Evolutionary conservation across 2,797 vertebrate genomes (phyloP).

Genomic region (Micropoecilia bifurca): DNA sequence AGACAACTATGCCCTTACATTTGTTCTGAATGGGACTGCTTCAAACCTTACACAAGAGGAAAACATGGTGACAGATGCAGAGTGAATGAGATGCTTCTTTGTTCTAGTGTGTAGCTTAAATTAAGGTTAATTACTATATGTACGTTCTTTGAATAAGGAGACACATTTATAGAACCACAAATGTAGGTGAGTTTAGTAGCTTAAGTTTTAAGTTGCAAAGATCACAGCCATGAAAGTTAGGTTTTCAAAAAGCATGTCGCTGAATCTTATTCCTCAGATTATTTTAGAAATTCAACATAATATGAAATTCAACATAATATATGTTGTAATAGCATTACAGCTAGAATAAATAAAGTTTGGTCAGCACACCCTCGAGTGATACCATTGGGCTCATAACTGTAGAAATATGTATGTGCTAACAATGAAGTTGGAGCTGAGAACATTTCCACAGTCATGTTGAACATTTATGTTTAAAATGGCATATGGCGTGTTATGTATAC

Average conservation of each 20-base stretch:
- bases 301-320: not conserved
- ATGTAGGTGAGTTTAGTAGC: not conserved
- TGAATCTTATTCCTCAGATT: not conserved
- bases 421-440: not conserved
- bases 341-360: not conserved
- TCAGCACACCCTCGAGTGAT: not conserved
- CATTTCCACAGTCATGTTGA: not conserved
- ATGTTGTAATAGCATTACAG: not conserved
- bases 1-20: conserved; percentile 67
- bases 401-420: not conserved
- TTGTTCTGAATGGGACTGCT: conserved; percentile 66
- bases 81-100: conserved; percentile 17
- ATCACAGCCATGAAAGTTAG: not conserved
- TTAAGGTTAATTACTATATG: conserved; percentile 36
- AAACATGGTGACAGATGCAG: conserved; percentile 44
- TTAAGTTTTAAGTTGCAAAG: not conserved
- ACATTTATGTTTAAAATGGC: not conserved
- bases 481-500: not conserved
- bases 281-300: not conserved
- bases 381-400: not conserved
- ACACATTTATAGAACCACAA: not conserved
- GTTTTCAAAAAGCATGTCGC: not conserved
- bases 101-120: conserved; percentile 24
- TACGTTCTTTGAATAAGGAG: conserved; percentile 29
- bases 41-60: conserved; percentile 70